Evolutionary conservation across 2,113 vertebrate species (phyloP), one percentile per base, ranked within the genome.

Genomic region (Anolis carolinensis): DNA sequence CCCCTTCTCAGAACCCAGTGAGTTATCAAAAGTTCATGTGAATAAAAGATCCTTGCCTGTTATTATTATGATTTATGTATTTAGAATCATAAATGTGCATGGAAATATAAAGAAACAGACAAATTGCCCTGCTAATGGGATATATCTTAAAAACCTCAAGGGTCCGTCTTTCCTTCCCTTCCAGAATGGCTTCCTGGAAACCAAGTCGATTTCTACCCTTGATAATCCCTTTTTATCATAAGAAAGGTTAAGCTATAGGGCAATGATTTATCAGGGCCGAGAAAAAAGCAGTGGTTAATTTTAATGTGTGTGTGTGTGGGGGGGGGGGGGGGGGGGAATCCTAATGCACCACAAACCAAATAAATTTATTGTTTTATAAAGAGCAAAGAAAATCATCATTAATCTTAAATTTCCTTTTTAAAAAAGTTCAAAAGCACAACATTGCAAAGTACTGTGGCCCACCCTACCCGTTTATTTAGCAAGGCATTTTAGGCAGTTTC

Each of bases 381-480:
- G 55, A 59, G 14, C 2, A 87, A 67, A 55, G 10, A 25, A 72
- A 86, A 88, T 75, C 1, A 7, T 92, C 9, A 50, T 82, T 90
- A 55, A 83, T 75, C 44, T 30, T 73, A 4, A 75, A 82, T 52
- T 13, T 0, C 20, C 27, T 71, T 30, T 86, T 88, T 67, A 5
- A 73, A 71, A 89, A 32, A 71, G 30, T 25, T 73, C 67, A 80
- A 84, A 86, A 18, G 30, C 44, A 87, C 77, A 44, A 48, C 0
- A 0, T 0, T 27, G 23, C 0, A 1, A 86, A 73, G 84, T 2
- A 30, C 79, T 82, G 72, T 0, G 0, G 86, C 5, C 11, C 10
- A 25, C 0, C 0, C 79, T 88, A 87, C 16, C 52, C 88, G 10
- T 5, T 27, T 11, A 83, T 72, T 44, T 34, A 68, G 36, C 63